Conservation (phyloP, 2,113 vertebrate species). For the Platichthys flesus region DNA sequence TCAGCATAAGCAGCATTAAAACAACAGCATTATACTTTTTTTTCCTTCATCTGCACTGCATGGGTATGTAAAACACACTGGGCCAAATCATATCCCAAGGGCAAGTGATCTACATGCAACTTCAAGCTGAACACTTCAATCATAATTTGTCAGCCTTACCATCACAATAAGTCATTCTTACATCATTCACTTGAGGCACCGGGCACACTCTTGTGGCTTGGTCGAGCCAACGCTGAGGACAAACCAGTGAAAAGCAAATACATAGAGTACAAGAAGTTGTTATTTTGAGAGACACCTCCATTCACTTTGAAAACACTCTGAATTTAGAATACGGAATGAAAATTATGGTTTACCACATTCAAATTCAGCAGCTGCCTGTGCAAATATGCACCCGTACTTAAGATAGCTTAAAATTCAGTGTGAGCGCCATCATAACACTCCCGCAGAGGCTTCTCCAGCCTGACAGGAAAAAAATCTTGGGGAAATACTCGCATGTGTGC, state of each 20-base stretch:
- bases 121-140: constrained; percentile 25
- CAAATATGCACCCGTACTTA: constrained; percentile 5
- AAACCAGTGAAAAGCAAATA: constrained; percentile 2
- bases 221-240: neutral
- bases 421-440: constrained; percentile 3
- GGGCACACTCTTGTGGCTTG: constrained; percentile 12
- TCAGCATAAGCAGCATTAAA: constrained; percentile 37
- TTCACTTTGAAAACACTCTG: neutral
- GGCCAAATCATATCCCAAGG: constrained; percentile 21
- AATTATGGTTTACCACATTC: neutral
- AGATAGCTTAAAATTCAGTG: constrained; percentile 17
- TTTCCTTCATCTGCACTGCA: no score
- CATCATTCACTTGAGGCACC: constrained; percentile 31
- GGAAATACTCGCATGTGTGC: constrained; percentile 12
- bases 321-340: constrained; percentile 1
- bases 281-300: neutral
- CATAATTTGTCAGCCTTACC: constrained; percentile 40
- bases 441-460: neutral
- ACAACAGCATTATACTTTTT: neutral
- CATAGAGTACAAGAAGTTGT: neutral
- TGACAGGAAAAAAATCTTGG: constrained; percentile 27
- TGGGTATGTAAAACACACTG: neutral
- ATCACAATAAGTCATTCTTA: constrained; percentile 36
- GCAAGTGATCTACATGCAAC: constrained; percentile 51
- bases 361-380: neutral